A percentile compares a stretch with the other conserved stretches of the same genome.
phyloP scores from a whole-genome alignment of 2,797 vertebrate genomes.

The Choloepus didactylus region DNA sequence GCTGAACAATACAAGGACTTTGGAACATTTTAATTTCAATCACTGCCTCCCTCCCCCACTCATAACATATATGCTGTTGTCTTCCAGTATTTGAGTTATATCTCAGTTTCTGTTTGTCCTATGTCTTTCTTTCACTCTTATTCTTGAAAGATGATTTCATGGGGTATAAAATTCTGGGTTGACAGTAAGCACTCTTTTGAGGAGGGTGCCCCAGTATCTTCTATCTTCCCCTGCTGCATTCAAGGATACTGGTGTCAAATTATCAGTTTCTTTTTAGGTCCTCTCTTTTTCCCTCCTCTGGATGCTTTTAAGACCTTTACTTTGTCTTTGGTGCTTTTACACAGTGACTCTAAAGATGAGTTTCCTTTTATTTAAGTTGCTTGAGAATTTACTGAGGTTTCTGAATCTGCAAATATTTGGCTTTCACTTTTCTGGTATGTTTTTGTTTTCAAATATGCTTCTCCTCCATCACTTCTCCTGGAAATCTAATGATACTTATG shows the following conservation, averaged over 20 bases:
- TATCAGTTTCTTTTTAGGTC: neutral
- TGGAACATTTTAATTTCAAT: neutral
- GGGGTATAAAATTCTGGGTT: no score
- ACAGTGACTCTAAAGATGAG: no score
- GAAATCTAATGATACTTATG: neutral
- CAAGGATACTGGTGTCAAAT: neutral
- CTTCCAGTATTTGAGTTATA: neutral
- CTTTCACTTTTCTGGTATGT: neutral
- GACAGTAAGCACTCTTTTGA: neutral
- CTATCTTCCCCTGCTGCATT: neutral
- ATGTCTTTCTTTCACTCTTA: neutral
- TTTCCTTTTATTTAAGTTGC: no score
- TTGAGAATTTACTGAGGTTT: neutral
- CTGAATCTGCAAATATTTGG: neutral
- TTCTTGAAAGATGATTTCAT: no score
- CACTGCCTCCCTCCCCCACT: no score
- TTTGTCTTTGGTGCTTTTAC: neutral
- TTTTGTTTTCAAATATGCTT: neutral
- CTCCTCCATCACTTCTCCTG: neutral
- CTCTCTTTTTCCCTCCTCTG: neutral
- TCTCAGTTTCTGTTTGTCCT: neutral
- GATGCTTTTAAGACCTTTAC: neutral
- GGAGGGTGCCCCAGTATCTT: neutral
- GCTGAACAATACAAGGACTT: neutral
- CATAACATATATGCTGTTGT: neutral